A percentile compares a stretch with the other conserved stretches of the same genome.
phyloP scores from a whole-genome alignment of 2,113 vertebrate species.

The Thomomys bottae region DNA sequence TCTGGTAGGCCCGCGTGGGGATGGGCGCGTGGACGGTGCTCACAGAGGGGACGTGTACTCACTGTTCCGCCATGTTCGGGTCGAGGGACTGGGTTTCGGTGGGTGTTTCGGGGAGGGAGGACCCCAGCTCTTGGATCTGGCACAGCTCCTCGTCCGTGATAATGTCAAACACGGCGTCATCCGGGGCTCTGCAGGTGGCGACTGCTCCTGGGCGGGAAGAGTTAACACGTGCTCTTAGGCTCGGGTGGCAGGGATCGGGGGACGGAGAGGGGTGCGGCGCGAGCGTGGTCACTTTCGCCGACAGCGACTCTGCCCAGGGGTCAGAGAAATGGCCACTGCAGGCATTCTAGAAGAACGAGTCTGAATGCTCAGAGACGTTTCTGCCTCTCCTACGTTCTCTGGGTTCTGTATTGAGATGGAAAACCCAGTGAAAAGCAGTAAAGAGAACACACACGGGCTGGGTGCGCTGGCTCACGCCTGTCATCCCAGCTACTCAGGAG shows the following conservation, averaged over 20 bases:
- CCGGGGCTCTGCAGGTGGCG: conserved; percentile 82
- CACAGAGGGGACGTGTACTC: conserved; percentile 80
- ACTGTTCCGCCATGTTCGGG: conserved; percentile 88
- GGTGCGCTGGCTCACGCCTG: no score
- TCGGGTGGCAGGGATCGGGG: no score
- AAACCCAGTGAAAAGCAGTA: background rate
- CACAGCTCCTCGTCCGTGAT: conserved; percentile 97
- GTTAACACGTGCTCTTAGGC: no score
- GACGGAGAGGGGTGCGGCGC: no score
- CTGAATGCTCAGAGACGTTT: background rate
- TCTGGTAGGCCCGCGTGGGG: background rate
- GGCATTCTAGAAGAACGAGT: no score
- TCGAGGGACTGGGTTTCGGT: conserved; percentile 85
- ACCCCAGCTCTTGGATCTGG: conserved; percentile 88
- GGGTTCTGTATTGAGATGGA: background rate
- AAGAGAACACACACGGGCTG: no score
- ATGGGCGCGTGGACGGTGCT: no score
- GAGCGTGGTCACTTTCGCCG: background rate
- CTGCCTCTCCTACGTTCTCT: background rate
- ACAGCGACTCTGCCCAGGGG: no score
- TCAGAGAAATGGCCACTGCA: no score
- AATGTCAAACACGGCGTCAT: conserved; percentile 94
- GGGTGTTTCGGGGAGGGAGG: conserved; percentile 85
- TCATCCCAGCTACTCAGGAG: no score
- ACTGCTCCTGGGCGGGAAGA: conserved; percentile 70